Conservation (phyloP, 2,888 invertebrate genomes). For the Rotaria socialis region DNA sequence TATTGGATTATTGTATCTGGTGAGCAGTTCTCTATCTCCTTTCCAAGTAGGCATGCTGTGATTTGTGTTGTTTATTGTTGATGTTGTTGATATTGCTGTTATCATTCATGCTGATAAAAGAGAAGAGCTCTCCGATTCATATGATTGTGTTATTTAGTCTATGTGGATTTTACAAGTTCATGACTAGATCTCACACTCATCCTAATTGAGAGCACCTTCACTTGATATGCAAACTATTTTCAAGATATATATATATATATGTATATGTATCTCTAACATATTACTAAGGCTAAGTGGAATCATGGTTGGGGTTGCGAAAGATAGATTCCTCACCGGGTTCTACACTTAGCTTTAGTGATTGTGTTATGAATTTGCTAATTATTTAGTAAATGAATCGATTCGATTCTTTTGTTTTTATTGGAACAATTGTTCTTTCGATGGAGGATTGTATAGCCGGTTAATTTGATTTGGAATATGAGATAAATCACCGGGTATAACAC, state of each 20-base stretch:
- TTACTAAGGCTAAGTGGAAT: constrained; percentile 30
- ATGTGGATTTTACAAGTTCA: constrained; percentile 26
- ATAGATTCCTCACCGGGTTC: constrained; percentile 24
- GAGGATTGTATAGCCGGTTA: constrained; percentile 7
- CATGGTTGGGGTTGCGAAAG: background rate
- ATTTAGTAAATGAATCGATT: background rate
- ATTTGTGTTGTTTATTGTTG: background rate
- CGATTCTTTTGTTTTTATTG: background rate
- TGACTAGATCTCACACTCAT: constrained; percentile 38
- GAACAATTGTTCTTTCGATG: background rate
- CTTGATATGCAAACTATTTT: background rate
- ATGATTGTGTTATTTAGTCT: constrained; percentile 36
- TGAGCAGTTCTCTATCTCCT: background rate
- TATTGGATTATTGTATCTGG: background rate
- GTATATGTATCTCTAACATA: background rate
- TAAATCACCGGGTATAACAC: constrained; percentile 32
- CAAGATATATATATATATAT: no score
- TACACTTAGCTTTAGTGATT: constrained; percentile 11
- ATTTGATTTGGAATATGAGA: background rate
- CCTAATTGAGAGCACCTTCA: constrained; percentile 37
- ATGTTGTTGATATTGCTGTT: background rate
- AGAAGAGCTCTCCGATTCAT: constrained; percentile 19
- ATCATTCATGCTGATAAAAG: background rate
- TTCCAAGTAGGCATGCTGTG: background rate
- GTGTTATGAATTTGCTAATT: background rate